A percentile compares a stretch with the other conserved stretches of the same genome.
These are phyloP conservation scores for Conus ventricosus DNA, from an alignment of 1,140 invertebrate species.

Conservation along the genomic window DNA sequence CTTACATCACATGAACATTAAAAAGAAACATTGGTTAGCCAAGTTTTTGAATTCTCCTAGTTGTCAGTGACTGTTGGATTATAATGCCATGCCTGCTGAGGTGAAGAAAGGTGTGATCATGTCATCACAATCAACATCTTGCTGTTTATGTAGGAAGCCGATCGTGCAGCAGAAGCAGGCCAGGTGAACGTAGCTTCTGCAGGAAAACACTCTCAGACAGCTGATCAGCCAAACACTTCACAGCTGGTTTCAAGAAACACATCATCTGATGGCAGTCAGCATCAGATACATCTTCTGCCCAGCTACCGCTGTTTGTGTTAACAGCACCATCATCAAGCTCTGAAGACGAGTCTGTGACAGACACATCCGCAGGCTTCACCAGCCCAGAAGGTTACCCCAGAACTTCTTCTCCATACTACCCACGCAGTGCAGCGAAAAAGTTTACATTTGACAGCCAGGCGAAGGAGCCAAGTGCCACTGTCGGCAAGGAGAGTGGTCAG, in stretches of 20 bases:
- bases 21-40: too few relatives aligned
- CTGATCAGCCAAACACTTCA: background rate
- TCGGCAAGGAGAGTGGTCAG: background rate
- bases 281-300: background rate
- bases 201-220: background rate
- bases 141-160: constrained; percentile 5
- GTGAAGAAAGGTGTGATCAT: too few relatives aligned
- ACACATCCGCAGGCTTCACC: background rate
- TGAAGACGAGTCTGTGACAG: background rate
- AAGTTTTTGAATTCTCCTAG: too few relatives aligned
- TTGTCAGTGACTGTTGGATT: too few relatives aligned
- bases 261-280: background rate
- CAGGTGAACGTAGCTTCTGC: background rate
- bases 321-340: background rate
- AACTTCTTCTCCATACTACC: background rate
- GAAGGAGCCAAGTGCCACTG: background rate
- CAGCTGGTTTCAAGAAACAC: background rate
- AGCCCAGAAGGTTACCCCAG: background rate
- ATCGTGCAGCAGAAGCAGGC: background rate
- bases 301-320: background rate
- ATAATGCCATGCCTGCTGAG: too few relatives aligned
- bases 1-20: too few relatives aligned
- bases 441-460: background rate
- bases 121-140: background rate
- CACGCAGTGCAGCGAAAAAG: background rate